Percentiles rank a stretch among this genome's conserved stretches.
Evolutionary conservation across 2,113 vertebrate species (phyloP).

Genomic region (Recurvirostra avosetta): DNA sequence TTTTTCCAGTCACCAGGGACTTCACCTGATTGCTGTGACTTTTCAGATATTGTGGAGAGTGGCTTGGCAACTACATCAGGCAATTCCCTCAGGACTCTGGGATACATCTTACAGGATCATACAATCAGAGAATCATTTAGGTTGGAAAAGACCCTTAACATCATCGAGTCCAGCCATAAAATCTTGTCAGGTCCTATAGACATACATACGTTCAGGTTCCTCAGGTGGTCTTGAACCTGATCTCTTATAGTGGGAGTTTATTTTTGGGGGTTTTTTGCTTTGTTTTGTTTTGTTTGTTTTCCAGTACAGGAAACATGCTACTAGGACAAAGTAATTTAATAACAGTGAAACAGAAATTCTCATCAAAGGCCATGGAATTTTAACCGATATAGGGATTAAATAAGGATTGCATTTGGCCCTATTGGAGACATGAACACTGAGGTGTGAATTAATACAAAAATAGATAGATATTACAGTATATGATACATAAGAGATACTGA

Average conservation of each 20-base stretch:
- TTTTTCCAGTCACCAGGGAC: not conserved
- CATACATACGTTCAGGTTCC: not conserved
- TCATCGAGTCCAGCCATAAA: not conserved
- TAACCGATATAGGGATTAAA: not conserved
- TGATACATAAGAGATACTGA: not conserved
- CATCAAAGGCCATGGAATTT: not conserved
- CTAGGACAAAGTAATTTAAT: not conserved
- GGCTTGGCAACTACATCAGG: not conserved
- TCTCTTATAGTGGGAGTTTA: not conserved
- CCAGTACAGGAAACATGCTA: not conserved
- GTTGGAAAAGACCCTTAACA: not conserved
- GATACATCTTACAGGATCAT: not conserved
- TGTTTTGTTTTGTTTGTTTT: not conserved
- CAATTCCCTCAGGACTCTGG: not conserved
- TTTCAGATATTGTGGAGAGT: not conserved
- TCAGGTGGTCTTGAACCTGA: not conserved
- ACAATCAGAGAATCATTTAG: not conserved
- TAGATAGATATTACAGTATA: not conserved
- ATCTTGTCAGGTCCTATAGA: not conserved
- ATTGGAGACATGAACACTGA: not conserved
- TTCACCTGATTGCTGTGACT: not conserved
- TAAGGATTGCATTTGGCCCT: not conserved
- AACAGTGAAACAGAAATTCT: not conserved
- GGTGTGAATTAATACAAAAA: not conserved
- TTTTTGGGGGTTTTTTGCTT: not conserved